phyloP scores from a whole-genome alignment of 2,797 vertebrate species.

The Notoglanidium macrostoma region DNA sequence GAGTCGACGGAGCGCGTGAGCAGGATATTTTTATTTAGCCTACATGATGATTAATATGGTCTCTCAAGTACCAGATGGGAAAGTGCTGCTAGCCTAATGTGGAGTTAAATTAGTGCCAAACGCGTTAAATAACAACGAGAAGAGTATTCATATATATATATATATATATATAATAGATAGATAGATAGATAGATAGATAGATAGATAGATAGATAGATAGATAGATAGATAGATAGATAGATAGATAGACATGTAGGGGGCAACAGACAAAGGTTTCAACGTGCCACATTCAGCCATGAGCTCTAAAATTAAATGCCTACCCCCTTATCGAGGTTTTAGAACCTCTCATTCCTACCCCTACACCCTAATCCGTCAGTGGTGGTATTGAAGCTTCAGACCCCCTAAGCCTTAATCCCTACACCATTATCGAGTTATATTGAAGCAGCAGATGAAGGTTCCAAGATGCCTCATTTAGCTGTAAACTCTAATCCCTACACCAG shows the following conservation, averaged over 20 bases:
- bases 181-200: too few species aligned
- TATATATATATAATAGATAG: not conserved
- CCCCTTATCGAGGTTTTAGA: not conserved
- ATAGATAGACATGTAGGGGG: not conserved
- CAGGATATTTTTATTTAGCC: conserved; percentile 10
- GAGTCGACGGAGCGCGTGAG: not conserved
- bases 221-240: too few species aligned
- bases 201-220: too few species aligned
- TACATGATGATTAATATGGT: conserved; percentile 19
- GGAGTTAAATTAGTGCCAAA: not conserved
- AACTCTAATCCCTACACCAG: not conserved
- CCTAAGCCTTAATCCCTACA: not conserved
- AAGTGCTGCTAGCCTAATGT: conserved; percentile 7
- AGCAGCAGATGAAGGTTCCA: not conserved
- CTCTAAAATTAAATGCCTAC: too few species aligned
- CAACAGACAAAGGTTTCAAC: too few species aligned
- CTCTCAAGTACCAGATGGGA: conserved; percentile 4
- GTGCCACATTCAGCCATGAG: too few species aligned
- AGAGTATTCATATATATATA: not conserved
- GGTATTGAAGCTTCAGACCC: not conserved
- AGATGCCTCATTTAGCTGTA: not conserved
- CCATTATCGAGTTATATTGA: not conserved
- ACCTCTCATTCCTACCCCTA: not conserved
- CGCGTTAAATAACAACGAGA: not conserved
- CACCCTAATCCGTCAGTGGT: not conserved